phyloP scores from a whole-genome alignment of 2,797 vertebrate genomes.

The Carcharodon carcharias region DNA sequence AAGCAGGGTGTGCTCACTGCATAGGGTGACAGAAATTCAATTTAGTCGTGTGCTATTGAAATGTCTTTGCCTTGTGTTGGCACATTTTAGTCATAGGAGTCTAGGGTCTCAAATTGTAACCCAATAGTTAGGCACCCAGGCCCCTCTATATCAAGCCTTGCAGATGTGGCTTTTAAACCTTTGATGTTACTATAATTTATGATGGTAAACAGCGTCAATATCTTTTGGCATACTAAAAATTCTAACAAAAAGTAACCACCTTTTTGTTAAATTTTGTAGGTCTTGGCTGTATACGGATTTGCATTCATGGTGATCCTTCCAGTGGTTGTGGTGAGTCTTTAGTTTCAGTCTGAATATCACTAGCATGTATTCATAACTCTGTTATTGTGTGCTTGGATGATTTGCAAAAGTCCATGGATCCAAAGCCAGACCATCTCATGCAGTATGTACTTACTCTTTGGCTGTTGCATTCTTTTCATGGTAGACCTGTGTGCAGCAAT shows the following conservation, averaged over 20 bases:
- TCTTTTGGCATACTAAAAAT: neutral
- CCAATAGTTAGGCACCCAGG: neutral
- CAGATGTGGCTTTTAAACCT: neutral
- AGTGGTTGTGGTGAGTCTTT: slow-evolving; percentile 85
- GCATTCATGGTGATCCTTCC: slow-evolving; percentile 99
- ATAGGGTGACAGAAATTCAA: neutral
- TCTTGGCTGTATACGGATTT: slow-evolving; percentile 89
- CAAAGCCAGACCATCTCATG: neutral
- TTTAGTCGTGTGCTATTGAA: neutral
- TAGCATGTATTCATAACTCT: neutral
- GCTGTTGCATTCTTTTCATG: neutral
- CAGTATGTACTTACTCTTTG: neutral
- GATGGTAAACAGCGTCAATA: neutral
- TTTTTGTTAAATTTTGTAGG: slow-evolving; percentile 55
- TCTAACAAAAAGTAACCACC: neutral
- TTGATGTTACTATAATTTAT: neutral
- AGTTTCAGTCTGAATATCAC: neutral
- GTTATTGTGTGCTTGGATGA: neutral
- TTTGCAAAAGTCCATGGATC: neutral
- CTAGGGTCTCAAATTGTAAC: neutral
- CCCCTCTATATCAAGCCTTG: neutral
- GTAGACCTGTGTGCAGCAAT: slow-evolving; percentile 38
- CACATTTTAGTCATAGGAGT: neutral
- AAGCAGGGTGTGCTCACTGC: neutral
- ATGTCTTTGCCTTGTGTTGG: neutral